A percentile compares a stretch with the other conserved stretches of the same genome.
phyloP scores from a whole-genome alignment of 2,113 vertebrate genomes.

The Stegostoma tigrinum region DNA sequence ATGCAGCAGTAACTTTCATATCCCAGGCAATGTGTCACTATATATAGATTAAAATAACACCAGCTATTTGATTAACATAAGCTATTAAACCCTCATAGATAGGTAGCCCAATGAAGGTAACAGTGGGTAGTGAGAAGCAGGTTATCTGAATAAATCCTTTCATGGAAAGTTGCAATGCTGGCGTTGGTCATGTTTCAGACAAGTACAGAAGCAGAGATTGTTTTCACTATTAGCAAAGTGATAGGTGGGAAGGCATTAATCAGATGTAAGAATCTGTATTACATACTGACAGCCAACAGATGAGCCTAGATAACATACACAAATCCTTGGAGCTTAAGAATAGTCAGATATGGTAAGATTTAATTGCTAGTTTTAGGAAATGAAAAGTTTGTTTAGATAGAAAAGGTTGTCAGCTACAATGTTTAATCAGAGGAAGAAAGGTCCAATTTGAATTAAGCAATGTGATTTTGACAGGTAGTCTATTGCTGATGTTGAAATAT shows the following conservation, averaged over 20 bases:
- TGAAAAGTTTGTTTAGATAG: constrained; percentile 11
- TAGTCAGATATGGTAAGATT: constrained; percentile 2
- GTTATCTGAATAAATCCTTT: background rate
- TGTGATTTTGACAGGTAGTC: constrained; percentile 13
- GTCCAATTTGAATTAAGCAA: background rate
- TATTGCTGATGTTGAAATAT: background rate
- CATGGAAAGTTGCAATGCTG: background rate
- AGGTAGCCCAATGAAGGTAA: background rate
- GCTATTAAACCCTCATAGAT: background rate
- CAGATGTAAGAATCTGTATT: background rate
- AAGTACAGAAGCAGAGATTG: background rate
- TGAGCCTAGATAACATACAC: background rate
- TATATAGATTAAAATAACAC: background rate
- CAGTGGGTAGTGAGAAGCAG: background rate
- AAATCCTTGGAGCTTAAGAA: constrained; percentile 13
- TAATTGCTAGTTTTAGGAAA: background rate
- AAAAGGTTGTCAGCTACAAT: background rate
- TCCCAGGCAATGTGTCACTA: background rate
- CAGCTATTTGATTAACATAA: background rate
- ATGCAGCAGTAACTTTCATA: background rate
- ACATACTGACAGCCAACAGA: background rate
- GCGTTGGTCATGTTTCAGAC: background rate
- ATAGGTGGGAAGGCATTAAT: background rate
- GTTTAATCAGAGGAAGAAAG: constrained; percentile 10
- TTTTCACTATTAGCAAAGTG: background rate